Evolutionary conservation across 2,888 invertebrate species (phyloP), one percentile per base, ranked within the genome.

Genomic region (Melanchra persicariae): DNA sequence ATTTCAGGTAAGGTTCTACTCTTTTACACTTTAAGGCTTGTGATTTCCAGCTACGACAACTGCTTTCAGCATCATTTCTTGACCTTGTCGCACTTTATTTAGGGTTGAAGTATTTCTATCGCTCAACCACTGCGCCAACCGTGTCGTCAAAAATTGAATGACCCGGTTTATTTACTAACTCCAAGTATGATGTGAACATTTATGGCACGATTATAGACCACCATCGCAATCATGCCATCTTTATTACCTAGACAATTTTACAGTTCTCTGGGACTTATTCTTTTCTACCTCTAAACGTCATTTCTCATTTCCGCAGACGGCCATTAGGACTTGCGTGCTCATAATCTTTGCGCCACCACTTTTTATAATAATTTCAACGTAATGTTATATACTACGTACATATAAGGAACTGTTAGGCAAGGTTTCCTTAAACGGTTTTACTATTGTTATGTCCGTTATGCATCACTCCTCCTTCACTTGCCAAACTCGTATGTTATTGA

Each of bases 391-490:
- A 40, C 43, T 15, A 30, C 55, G 24, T 15, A 55, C 60, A 47
- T 71, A 59, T 54, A 81, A 24, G 60, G 37, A 77, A 43, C 57
- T 43, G 10, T 61, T 67, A 77, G 37, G 54, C 47, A 77, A 64
- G 17, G 45, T 51, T 81, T 68, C 57, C 64, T 62, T 77, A 77
- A 79, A 77, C 51, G 30, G 61, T 61, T 59, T 61, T 8, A 22
- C 52, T 30, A 64, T 60, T 77, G 54, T 64, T 70, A 63, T 80
- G 76, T 76, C 26, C 43, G 66, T 24, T 55, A 81, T 55, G 70
- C 71, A 71, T 68, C 54, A 62, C 62, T 79, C 70, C 64, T 2
- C 54, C 15, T 40, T n/a, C 7, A 70, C 70, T 43, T 47, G 61
- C 57, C 51, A 51, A 68, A 77, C 77, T 54, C 30, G 70, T 51